Evolutionary conservation across 2,888 invertebrate species (phyloP), one percentile per base, ranked within the genome.

Genomic region (Cremastobaeus sp.): DNA sequence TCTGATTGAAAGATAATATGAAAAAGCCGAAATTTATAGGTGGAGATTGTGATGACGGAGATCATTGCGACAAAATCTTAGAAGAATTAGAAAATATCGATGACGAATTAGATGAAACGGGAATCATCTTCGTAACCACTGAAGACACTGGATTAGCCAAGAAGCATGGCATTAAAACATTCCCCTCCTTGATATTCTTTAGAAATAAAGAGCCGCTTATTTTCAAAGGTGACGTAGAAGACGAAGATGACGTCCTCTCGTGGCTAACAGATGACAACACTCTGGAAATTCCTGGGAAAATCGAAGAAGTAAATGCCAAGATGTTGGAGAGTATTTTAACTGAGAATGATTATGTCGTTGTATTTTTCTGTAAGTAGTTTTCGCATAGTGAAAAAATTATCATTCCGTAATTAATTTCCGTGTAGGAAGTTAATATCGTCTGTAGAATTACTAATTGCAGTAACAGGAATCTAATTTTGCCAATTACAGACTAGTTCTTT

Each of bases 211-310:
- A 96, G 84, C 96, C 96, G 8, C 89, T 97, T 54, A 88, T 94
- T 69, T 97, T 93, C 86, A 92, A 92, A 82, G 95, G 96, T 54
- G 95, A 96, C 86, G 91, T 97, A 74, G 93, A 94, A 81, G 96
- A 97, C 85, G 96, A 96, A 88, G 96, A 96, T 83, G 95, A 96
- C 86, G 96, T 97, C 0, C 87, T 97, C 18, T 92, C 95, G 0
- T 97, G 97, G 97, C 89, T 97, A 35, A 96, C 96, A 0, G 96
- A 96, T 83, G 96, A 96, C 85, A 92, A 96, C 76, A 96, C 96
- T 3, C 89, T 96, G 6, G 95, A 96, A 88, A 95, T 96, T 82
- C 96, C 96, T 4, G 97, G 97, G 66, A 93, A 94, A 87, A 97
- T 97, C 81, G 97, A 97, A 86, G 96, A 97, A 88, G 96, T 97